Conservation (phyloP, 1,140 invertebrate species). For the Drosophila pruinosa region DNA sequence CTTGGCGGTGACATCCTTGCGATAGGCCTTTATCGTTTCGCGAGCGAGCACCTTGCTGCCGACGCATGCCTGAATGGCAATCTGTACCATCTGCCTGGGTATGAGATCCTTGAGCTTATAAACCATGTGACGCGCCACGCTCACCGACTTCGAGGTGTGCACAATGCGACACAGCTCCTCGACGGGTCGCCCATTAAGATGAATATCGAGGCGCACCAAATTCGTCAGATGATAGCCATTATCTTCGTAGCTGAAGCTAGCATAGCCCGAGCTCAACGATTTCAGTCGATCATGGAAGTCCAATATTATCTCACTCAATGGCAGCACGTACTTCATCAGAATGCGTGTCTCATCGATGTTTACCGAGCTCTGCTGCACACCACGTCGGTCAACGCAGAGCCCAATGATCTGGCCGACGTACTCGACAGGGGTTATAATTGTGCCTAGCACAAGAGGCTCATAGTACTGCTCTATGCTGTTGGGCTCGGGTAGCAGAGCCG, state of each 20-base stretch:
- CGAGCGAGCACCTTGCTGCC: constrained; percentile 92
- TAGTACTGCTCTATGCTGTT: constrained; percentile 88
- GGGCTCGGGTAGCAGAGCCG: constrained; percentile 89
- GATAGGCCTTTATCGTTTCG: constrained; percentile 93
- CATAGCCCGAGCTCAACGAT: constrained; percentile 95
- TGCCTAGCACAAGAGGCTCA: constrained; percentile 95
- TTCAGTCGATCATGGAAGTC: constrained; percentile 98
- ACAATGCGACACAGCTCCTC: constrained; percentile 95
- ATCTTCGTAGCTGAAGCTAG: constrained; percentile 99
- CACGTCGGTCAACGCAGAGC: constrained; percentile 91
- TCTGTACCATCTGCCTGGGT: constrained; percentile 93
- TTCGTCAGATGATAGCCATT: constrained; percentile 88
- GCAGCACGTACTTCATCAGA: constrained; percentile 92
- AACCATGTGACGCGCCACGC: constrained; percentile 89
- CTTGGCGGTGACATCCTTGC: constrained; percentile 97
- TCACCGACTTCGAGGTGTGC: constrained; percentile 87
- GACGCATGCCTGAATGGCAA: constrained; percentile 94
- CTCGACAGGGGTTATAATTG: constrained; percentile 93
- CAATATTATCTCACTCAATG: constrained; percentile 95
- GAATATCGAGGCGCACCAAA: constrained; percentile 88
- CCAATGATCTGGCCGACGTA: constrained; percentile 89
- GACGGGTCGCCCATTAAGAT: constrained; percentile 91
- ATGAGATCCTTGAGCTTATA: constrained; percentile 93
- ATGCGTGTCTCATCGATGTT: constrained; percentile 93
- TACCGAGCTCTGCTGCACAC: constrained; percentile 88